Conservation (phyloP, 2,888 invertebrate species). For the Heliconius hortense region DNA sequence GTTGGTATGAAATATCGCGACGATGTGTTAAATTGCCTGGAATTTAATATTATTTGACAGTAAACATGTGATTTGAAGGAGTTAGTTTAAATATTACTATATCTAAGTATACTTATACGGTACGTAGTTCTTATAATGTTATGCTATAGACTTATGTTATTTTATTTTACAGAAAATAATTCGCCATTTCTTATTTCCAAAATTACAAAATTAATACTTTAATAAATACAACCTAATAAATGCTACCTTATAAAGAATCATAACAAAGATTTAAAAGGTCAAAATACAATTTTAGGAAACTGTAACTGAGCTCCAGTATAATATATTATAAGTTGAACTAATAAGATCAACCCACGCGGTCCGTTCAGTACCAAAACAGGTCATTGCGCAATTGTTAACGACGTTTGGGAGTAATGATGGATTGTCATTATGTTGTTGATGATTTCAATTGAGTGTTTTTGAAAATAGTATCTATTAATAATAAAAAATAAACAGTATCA, state of each 20-base stretch:
- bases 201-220: conserved; percentile 6
- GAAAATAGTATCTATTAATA: not conserved
- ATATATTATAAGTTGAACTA: conserved; percentile 58
- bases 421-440: conserved; percentile 32
- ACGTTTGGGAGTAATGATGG: conserved; percentile 50
- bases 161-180: not conserved
- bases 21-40: conserved; percentile 62
- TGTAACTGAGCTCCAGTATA: conserved; percentile 27
- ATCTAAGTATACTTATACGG: not conserved
- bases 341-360: conserved; percentile 60
- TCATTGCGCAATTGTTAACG: conserved; percentile 62
- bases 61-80: conserved; percentile 46
- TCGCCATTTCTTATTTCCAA: not conserved
- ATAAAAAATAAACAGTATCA: no score
- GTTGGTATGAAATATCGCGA: conserved; percentile 66
- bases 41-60: conserved; percentile 59
- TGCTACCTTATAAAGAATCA: conserved; percentile 30
- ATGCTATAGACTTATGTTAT: not conserved
- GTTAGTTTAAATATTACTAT: conserved; percentile 25
- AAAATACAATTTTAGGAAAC: conserved; percentile 37
- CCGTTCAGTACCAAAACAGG: conserved; percentile 57
- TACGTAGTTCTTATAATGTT: not conserved
- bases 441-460: conserved; percentile 2
- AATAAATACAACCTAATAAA: no score
- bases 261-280: conserved; percentile 35